Evolutionary conservation across 2,797 vertebrate genomes (phyloP), one percentile per base, ranked within the genome.

Genomic region (Coregonus sp.): DNA sequence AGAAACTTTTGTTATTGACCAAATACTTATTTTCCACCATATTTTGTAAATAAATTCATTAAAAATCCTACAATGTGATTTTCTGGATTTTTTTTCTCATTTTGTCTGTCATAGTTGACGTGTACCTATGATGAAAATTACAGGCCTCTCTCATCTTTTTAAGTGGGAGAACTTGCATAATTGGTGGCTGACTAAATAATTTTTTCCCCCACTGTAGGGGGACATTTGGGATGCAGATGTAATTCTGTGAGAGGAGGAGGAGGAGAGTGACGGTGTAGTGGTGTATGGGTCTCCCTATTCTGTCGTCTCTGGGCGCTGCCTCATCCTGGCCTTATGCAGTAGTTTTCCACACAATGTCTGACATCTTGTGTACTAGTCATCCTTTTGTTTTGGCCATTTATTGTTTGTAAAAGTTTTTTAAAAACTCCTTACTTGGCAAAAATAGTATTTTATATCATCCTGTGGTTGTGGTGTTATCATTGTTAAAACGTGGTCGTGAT

Each of bases 211-310:
- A 25, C 25, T 25, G 25, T 25, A 33, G 12, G 5, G 0, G 4
- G 25, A 31, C 31, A 67, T 67, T 67, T 67, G 37, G 33, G 35
- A n/a, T 9, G 16, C 37, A 7, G 9, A 12, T 20, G 9, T 47
- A 47, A 72, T 33, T 4, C 33, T 33, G 29, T 5, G 71, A 70
- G 50, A 20, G 54, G 50, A 52, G 71, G 31, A 56, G 29, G 16
- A 47, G 50, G 25, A 25, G 25, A 25, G 25, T 25, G 25, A 25
- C 0, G 25, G 33, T 35, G 61, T 16, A 35, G 59, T 66, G 73
- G 67, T 67, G 40, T 31, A 74, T 63, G 20, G 15, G 40, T 75
- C 61, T 51, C 61, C 73, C 73, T 25, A 51, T 75, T 75, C 73
- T 75, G 37, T 75, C 61, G 31, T 18, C 31, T 31, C 40, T 4